A percentile compares a stretch with the other conserved stretches of the same genome.
These are phyloP conservation scores for Conus ventricosus DNA, from an alignment of 1,140 invertebrate species.

Conservation along the genomic window DNA sequence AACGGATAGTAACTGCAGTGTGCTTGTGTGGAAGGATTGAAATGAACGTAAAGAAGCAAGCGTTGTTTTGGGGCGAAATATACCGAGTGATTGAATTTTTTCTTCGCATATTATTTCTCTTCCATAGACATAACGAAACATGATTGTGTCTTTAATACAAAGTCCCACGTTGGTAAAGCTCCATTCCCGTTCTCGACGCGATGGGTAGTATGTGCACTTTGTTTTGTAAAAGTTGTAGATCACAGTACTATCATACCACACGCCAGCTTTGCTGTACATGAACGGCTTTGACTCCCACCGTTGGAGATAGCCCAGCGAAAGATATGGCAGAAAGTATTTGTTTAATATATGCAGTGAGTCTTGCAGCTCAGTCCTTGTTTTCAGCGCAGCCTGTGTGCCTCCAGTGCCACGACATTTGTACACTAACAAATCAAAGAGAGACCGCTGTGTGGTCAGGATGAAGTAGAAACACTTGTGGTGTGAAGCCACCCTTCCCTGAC, in stretches of 20 bases:
- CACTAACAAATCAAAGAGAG: neutral
- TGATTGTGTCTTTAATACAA: no score
- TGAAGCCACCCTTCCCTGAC: neutral
- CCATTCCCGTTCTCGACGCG: neutral
- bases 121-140: neutral
- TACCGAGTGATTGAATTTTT: neutral
- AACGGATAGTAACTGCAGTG: neutral
- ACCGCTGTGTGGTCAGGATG: neutral
- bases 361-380: neutral
- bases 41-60: no score
- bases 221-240: neutral
- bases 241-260: neutral
- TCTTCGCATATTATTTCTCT: neutral
- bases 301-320: neutral
- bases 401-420: neutral
- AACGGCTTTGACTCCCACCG: neutral
- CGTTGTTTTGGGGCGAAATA: neutral
- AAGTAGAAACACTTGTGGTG: neutral
- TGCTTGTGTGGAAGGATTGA: neutral
- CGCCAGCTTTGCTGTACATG: neutral
- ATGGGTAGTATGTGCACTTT: neutral
- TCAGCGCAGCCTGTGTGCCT: neutral
- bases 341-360: neutral
- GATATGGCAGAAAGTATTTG: neutral
- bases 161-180: no score